Evolutionary conservation across 1,140 invertebrate genomes (phyloP), one percentile per base, ranked within the genome.

Genomic region (Anastrepha ludens): DNA sequence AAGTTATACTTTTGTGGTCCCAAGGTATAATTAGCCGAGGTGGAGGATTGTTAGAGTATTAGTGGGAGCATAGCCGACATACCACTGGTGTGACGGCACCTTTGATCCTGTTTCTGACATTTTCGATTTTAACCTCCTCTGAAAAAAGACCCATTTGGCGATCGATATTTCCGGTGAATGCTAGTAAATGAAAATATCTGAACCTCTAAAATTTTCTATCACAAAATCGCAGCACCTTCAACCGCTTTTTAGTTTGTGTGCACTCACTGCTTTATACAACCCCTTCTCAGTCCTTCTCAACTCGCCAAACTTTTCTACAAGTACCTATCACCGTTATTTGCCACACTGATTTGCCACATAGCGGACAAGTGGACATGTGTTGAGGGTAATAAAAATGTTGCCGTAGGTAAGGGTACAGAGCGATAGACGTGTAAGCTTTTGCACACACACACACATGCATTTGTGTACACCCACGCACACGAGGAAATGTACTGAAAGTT

Each of bases 331-430:
- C 15, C 47, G 55, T 81, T 81, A 81, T 50, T 81, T 58, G 74
- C 74, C 74, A 55, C 74, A 81, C 47, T 81, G 74, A 81, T 81
- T 81, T 55, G 74, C 74, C 74, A 81, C 74, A 81, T 55, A 81
- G 74, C 74, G 41, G 74, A 58, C 47, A 81, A 58, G 74, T 81
- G 47, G 74, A 81, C 74, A 81, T 81, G 74, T 81, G 74, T 81
- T 81, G 47, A 81, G 74, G 74, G 47, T 50, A 81, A 81, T 81
- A 81, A 81, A 81, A 81, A 58, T 81, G 47, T 81, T 50, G 74
- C 47, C 74, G 55, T 47, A 50, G 47, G 74, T 81, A 47, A 55
- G 74, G 20, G 74, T 81, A 29, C 47, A 81, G 29, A 29, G 11
- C 74, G 74, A 13, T 58, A 20, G 74, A 81, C 44, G 64, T 39